Conservation (phyloP, 2,888 invertebrate genomes). For the Neoitamus cyanurus region DNA sequence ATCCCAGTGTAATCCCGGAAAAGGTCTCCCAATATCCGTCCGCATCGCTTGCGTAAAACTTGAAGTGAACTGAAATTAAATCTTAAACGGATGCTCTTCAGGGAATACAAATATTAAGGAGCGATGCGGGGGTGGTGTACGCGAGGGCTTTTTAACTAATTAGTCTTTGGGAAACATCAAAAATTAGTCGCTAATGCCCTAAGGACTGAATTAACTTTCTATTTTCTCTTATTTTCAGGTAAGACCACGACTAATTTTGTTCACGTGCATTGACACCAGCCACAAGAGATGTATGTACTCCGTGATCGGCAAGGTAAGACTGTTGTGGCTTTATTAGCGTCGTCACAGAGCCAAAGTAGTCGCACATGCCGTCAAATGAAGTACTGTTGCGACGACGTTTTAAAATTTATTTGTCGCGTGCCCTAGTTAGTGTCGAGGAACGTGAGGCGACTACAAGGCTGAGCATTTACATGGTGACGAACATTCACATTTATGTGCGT, state of each 20-base stretch:
- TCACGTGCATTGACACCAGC: neutral
- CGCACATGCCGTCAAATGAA: neutral
- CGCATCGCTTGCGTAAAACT: neutral
- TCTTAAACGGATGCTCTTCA: neutral
- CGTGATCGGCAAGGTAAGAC: neutral
- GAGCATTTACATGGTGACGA: neutral
- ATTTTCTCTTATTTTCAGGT: neutral
- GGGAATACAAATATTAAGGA: neutral
- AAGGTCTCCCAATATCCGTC: neutral
- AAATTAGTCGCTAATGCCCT: neutral
- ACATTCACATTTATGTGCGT: neutral
- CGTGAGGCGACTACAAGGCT: neutral
- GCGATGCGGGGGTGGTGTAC: neutral
- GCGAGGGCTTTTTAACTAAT: neutral
- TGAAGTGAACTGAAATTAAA: neutral
- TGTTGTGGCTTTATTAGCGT: neutral
- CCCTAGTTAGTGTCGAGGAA: neutral
- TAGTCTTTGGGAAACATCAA: neutral
- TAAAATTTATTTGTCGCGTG: neutral
- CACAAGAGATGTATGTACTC: neutral
- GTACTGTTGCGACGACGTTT: neutral
- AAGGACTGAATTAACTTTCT: neutral
- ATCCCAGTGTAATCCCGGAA: neutral
- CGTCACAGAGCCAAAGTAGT: neutral
- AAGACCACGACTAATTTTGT: neutral